Evolutionary conservation across 2,113 vertebrate genomes (phyloP), one percentile per base, ranked within the genome.

Genomic region (Ophthalmolycus amberensis): DNA sequence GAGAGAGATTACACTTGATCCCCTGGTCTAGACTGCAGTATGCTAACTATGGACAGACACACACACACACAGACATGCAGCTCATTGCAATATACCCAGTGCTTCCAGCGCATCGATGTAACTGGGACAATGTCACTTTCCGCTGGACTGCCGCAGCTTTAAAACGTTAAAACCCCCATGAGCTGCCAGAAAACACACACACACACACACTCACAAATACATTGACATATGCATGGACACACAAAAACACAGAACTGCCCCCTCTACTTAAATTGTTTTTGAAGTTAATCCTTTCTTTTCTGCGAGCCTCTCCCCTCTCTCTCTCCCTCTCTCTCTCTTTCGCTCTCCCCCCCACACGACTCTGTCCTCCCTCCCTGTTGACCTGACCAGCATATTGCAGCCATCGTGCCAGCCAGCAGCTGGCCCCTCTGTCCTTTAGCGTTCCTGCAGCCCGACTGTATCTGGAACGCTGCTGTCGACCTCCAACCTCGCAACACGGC

Each of bases 191-290:
- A 25, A 75, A 64, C 42, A 62, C 14, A 66, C 48, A 78, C 10
- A 46, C 63, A 66, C 67, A 71, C 64, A 68, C 69, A 70, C 71
- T 50, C 69, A 70, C 48, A 50, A 25, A 73, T 34, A 60, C 81
- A 85, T 64, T 62, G 66, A 60, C 46, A 82, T 46, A 84, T 78
- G 77, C 89, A 86, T 42, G 8, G 70, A 58, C 77, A 76, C 56
- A 46, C 65, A 84, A 58, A 78, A 38, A 63, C 67, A 77, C 60
- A 80, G n/a, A 73, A 56, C 42, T 9, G 82, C 60, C 71, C 48
- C 79, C 71, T 84, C 74, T 6, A 85, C 81, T 92, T 88, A 80
- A 77, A 92, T 93, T 91, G 87, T 93, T 93, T 91, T 84, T 87
- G 22, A 85, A 88, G 74, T 86, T 91, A 94, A 93, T 92, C 86